Percentiles rank a stretch among this genome's conserved stretches.
Conservation (phyloP, 2,888 invertebrate species). For the Aspidiotus rigidus region DNA sequence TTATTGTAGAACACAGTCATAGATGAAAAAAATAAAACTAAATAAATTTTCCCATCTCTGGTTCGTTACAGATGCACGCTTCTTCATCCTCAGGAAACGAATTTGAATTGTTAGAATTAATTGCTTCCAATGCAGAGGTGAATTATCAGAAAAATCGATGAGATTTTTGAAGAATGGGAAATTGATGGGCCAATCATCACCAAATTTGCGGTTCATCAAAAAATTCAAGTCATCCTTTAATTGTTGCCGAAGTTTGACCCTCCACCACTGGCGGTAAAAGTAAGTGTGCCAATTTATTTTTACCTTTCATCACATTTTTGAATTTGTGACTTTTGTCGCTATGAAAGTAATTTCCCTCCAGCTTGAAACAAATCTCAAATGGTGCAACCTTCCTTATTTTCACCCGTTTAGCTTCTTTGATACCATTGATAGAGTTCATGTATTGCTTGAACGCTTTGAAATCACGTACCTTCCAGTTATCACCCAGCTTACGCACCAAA, state of each 20-base stretch:
- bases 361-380: neutral
- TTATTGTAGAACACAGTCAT: too few species aligned
- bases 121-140: neutral
- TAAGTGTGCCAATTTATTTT: neutral
- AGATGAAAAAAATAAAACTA: too few species aligned
- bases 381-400: neutral
- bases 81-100: too few species aligned
- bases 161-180: neutral
- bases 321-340: neutral
- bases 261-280: neutral
- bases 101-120: neutral
- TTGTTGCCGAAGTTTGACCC: neutral
- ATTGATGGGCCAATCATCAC: neutral
- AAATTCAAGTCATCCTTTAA: neutral
- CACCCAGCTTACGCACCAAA: neutral
- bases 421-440: neutral
- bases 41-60: neutral
- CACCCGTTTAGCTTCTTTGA: neutral
- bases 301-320: neutral
- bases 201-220: neutral
- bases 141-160: neutral
- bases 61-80: neutral
- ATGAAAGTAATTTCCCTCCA: neutral
- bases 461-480: neutral
- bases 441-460: neutral